These are phyloP conservation scores for Aphelinus certus DNA, from an alignment of 1,140 invertebrate species.

Conservation along the genomic window DNA sequence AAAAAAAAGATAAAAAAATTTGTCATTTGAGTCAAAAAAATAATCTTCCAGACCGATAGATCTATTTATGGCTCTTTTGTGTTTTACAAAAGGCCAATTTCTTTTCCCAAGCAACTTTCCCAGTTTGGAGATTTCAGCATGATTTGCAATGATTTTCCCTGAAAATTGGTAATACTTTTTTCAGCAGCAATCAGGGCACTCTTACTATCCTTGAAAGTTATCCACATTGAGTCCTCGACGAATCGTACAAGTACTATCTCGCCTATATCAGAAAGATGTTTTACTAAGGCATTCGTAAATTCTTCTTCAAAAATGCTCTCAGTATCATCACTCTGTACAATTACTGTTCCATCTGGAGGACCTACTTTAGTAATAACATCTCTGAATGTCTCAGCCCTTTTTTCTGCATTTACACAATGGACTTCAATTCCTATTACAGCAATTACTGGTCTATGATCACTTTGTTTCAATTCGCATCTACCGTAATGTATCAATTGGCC, in stretches of 20 bases:
- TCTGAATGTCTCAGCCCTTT: slow-evolving; percentile 80
- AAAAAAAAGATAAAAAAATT: too few species aligned
- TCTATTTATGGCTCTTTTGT: slow-evolving; percentile 66
- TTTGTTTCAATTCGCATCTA: slow-evolving; percentile 94
- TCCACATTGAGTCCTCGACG: slow-evolving; percentile 87
- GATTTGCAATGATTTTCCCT: slow-evolving; percentile 74
- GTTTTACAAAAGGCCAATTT: slow-evolving; percentile 83
- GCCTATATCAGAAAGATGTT: slow-evolving; percentile 80
- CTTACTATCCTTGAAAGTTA: slow-evolving; percentile 88
- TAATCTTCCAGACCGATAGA: too few species aligned
- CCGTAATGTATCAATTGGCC: slow-evolving; percentile 91
- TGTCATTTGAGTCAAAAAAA: too few species aligned
- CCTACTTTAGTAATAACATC: slow-evolving; percentile 88
- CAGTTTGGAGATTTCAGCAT: slow-evolving; percentile 87
- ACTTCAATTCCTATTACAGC: slow-evolving; percentile 90
- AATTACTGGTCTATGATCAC: slow-evolving; percentile 96
- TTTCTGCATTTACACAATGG: slow-evolving; percentile 78
- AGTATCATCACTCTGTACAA: slow-evolving; percentile 70
- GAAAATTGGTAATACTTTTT: slow-evolving; percentile 71
- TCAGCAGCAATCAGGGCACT: slow-evolving; percentile 80
- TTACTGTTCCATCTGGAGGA: slow-evolving; percentile 94
- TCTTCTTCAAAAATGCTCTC: slow-evolving; percentile 73
- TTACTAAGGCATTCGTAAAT: slow-evolving; percentile 76
- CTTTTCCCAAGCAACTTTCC: slow-evolving; percentile 80
- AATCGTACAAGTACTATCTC: slow-evolving; percentile 91